Evolutionary conservation across 2,888 invertebrate species (phyloP), one percentile per base, ranked within the genome.

Genomic region (Microctonus brassicae): DNA sequence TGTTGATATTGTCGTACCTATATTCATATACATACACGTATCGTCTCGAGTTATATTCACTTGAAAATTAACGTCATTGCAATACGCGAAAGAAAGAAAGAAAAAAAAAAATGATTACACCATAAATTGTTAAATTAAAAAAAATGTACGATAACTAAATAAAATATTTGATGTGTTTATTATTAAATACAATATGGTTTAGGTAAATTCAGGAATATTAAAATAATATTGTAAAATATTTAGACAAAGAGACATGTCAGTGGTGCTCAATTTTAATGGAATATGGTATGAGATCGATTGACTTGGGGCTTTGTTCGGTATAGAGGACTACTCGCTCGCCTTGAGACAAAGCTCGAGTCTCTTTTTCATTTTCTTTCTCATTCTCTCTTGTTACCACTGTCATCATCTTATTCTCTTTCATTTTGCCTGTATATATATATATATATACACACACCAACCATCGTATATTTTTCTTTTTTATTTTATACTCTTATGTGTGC

Each of bases 261-360:
- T n/a, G n/a, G n/a, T n/a, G n/a, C n/a, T n/a, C n/a, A n/a, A n/a
- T n/a, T n/a, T n/a, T n/a, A n/a, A n/a, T n/a, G n/a, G n/a, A n/a
- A n/a, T n/a, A n/a, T n/a, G n/a, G n/a, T n/a, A 47, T 58, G 58
- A 57, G 58, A 26, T 53, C 42, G 34, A 47, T 36, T 36, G 65
- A 58, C 29, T 26, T n/a, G 61, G 61, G 39, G 61, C 64, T 73
- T 62, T 61, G 61, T 63, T 24, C 22, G 47, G 29, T 57, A 34
- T 29, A 42, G 70, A 78, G 78, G 79, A 79, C 81, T 81, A 82
- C 78, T 81, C 80, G 84, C 82, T 85, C 79, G 83, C 85, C 86
- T 85, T 85, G 84, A 85, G 83, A 85, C 86, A 86, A 86, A 85
- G 83, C 82, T 67, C 70, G 63, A 72, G 75, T 78, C 77, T 77